These are phyloP conservation scores for Phenganax subtilis DNA, from an alignment of 92 coral and sea anemone species.

Conservation along the genomic window DNA sequence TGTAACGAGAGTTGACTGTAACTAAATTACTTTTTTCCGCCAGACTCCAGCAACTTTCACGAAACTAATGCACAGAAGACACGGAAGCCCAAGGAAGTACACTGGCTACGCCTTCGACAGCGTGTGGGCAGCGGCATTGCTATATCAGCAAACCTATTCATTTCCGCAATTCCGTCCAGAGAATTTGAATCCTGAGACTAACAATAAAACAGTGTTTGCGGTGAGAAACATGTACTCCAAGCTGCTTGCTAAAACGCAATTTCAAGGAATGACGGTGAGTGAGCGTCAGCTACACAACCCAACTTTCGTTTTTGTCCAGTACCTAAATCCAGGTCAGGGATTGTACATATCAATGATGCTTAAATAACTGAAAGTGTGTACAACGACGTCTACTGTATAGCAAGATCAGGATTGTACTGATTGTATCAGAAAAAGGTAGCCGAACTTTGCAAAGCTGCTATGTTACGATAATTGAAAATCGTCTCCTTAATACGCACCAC, in stretches of 20 bases:
- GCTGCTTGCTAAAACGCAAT: slow-evolving; percentile 35
- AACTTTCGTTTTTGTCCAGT: too few relatives aligned
- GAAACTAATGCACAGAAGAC: slow-evolving; percentile 40
- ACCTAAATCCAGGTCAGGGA: too few relatives aligned
- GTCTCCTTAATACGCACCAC: too few relatives aligned
- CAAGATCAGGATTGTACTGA: too few relatives aligned
- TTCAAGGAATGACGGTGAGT: slow-evolving; percentile 85
- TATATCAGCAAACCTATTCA: slow-evolving; percentile 46
- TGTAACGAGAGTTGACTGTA: too few relatives aligned
- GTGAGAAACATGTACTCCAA: slow-evolving; percentile 33
- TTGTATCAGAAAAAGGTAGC: too few relatives aligned
- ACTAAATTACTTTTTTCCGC: not conserved
- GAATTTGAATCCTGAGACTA: not conserved
- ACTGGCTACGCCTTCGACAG: slow-evolving; percentile 78
- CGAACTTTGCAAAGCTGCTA: too few relatives aligned
- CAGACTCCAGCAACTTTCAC: slow-evolving; percentile 59
- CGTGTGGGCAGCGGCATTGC: slow-evolving; percentile 71
- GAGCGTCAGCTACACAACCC: not conserved
- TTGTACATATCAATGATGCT: too few relatives aligned
- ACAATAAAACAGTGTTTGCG: too few relatives aligned
- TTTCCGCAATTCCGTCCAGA: slow-evolving; percentile 35
- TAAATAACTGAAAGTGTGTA: too few relatives aligned
- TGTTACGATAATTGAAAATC: too few relatives aligned
- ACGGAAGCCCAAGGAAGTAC: slow-evolving; percentile 15
- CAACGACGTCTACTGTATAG: too few relatives aligned